Conservation (phyloP, 2,113 vertebrate genomes). For the Typhlomys cinereus region DNA sequence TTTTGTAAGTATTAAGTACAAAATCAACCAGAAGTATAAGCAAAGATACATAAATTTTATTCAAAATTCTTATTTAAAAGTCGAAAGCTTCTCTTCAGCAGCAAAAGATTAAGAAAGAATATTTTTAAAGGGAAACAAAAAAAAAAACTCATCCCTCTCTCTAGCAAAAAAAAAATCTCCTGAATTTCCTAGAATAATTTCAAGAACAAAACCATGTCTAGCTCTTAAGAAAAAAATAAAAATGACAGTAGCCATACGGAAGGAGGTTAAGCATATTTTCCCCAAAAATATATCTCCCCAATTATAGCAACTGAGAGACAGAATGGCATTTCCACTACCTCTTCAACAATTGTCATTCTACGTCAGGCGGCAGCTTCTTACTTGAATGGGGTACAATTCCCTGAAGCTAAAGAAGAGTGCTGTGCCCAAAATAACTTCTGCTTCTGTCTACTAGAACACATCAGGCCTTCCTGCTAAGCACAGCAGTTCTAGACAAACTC, state of each 20-base stretch:
- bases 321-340: constrained; percentile 73
- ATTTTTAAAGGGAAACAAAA: not conserved
- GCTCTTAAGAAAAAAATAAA: constrained; percentile 57
- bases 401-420: constrained; percentile 43
- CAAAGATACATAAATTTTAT: constrained; percentile 39
- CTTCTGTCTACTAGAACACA: constrained; percentile 6
- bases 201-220: constrained; percentile 60
- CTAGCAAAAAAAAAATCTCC: constrained; percentile 44
- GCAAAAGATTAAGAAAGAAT: not conserved
- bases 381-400: constrained; percentile 67
- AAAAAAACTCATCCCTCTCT: not conserved
- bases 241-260: constrained; percentile 66
- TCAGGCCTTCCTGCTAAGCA: constrained; percentile 13
- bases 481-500: not conserved
- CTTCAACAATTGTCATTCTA: constrained; percentile 67
- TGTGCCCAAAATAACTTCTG: constrained; percentile 54
- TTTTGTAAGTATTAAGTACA: constrained; percentile 17
- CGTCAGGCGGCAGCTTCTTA: constrained; percentile 70
- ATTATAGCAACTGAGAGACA: constrained; percentile 67
- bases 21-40: constrained; percentile 46
- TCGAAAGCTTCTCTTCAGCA: constrained; percentile 45
- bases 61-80: constrained; percentile 60
- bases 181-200: constrained; percentile 56
- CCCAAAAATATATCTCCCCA: constrained; percentile 66
- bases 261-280: constrained; percentile 69